These are phyloP conservation scores for Notoglanidium macrostoma DNA, from an alignment of 2,797 vertebrate genomes.

Conservation along the genomic window DNA sequence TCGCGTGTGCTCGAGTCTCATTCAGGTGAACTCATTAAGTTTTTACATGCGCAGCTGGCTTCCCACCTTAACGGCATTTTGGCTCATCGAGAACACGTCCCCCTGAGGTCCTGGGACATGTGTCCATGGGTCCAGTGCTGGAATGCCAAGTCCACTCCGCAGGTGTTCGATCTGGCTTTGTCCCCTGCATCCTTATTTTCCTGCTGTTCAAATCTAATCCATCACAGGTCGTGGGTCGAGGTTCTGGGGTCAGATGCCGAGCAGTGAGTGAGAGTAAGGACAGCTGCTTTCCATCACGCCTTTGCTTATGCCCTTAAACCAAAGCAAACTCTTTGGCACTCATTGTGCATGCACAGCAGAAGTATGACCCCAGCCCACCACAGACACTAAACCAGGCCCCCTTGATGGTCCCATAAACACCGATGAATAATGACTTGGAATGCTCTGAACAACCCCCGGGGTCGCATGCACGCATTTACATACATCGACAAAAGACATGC, in stretches of 20 bases:
- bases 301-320: slow-evolving; percentile 48
- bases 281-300: slow-evolving; percentile 69
- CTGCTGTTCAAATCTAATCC: slow-evolving; percentile 41
- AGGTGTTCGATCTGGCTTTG: slow-evolving; percentile 70
- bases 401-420: slow-evolving; percentile 36
- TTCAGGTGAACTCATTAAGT: slow-evolving; percentile 70
- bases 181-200: slow-evolving; percentile 57
- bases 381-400: slow-evolving; percentile 29
- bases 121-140: slow-evolving; percentile 73
- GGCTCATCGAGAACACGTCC: slow-evolving; percentile 61
- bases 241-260: slow-evolving; percentile 52
- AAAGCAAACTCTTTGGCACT: slow-evolving; percentile 45
- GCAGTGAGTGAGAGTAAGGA: slow-evolving; percentile 51
- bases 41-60: slow-evolving; percentile 72
- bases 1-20: slow-evolving; percentile 38
- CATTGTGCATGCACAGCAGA: slow-evolving; percentile 41
- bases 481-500: not conserved
- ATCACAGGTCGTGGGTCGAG: slow-evolving; percentile 59
- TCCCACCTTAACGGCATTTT: slow-evolving; percentile 56
- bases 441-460: not conserved
- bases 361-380: slow-evolving; percentile 41
- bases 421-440: slow-evolving; percentile 39
- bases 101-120: slow-evolving; percentile 72
- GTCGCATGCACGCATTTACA: not conserved
- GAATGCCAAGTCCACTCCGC: slow-evolving; percentile 73